phyloP scores from a whole-genome alignment of 2,888 invertebrate genomes.

The Nemoura dubitans region DNA sequence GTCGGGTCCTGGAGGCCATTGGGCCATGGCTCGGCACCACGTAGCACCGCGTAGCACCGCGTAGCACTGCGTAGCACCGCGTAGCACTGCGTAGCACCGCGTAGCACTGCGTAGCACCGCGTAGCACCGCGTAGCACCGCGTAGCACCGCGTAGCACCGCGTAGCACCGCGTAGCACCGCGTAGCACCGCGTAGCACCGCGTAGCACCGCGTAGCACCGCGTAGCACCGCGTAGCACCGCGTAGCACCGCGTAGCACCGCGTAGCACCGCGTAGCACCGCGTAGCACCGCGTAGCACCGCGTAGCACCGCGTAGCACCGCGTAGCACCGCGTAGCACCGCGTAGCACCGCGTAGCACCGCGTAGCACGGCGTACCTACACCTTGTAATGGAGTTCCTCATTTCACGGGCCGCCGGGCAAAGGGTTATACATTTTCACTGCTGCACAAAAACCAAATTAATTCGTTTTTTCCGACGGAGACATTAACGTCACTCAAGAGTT shows the following conservation, averaged over 20 bases:
- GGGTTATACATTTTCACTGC: background rate
- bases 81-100: background rate
- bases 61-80: background rate
- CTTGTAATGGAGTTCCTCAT: conserved; percentile 17
- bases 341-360: too few relatives aligned
- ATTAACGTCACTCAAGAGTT: conserved; percentile 25
- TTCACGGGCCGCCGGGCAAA: conserved; percentile 2
- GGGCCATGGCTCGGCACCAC: too few relatives aligned
- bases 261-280: background rate
- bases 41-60: background rate
- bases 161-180: too few relatives aligned
- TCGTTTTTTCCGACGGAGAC: conserved; percentile 4
- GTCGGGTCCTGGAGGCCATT: too few relatives aligned
- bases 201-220: background rate
- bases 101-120: too few relatives aligned
- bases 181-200: background rate
- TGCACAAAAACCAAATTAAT: conserved; percentile 20
- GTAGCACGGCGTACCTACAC: background rate
- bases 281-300: too few relatives aligned
- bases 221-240: too few relatives aligned
- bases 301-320: background rate
- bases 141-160: background rate
- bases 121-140: background rate
- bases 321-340: background rate
- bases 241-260: background rate